phyloP scores from a whole-genome alignment of 2,888 invertebrate genomes.

The Schrankia costaestrigalis region DNA sequence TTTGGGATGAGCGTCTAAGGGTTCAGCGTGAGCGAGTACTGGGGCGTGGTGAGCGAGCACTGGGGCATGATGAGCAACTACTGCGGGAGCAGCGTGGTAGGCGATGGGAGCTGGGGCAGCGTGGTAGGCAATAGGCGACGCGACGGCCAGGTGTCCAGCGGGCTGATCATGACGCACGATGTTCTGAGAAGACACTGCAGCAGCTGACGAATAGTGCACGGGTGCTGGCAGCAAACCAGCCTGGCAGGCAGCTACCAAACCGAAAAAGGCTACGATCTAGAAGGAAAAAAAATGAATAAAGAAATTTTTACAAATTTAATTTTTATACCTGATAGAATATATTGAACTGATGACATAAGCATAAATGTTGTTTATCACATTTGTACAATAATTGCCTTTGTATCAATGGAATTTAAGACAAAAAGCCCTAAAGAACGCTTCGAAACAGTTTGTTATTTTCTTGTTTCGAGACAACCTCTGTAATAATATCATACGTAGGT shows the following conservation, averaged over 20 bases:
- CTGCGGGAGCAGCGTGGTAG: constrained; percentile 21
- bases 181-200: constrained; percentile 48
- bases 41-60: constrained; percentile 19
- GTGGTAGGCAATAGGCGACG: constrained; percentile 28
- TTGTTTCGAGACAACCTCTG: too few species aligned
- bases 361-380: too few species aligned
- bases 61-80: constrained; percentile 23
- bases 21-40: constrained; percentile 11
- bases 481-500: too few species aligned
- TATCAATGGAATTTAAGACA: too few species aligned
- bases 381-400: too few species aligned
- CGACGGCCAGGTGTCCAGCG: constrained; percentile 31
- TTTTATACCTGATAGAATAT: too few species aligned
- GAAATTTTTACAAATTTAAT: neutral
- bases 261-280: constrained; percentile 52
- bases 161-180: constrained; percentile 38
- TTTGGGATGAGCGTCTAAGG: constrained; percentile 49
- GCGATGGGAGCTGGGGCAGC: constrained; percentile 13
- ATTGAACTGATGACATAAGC: too few species aligned
- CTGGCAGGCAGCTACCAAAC: constrained; percentile 47
- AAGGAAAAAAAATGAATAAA: constrained; percentile 12
- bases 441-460: too few species aligned
- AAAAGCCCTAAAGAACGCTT: too few species aligned
- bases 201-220: constrained; percentile 35
- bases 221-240: constrained; percentile 49